These are phyloP conservation scores for Aegithalos caudatus DNA, from an alignment of 2,113 vertebrate species.

Conservation along the genomic window DNA sequence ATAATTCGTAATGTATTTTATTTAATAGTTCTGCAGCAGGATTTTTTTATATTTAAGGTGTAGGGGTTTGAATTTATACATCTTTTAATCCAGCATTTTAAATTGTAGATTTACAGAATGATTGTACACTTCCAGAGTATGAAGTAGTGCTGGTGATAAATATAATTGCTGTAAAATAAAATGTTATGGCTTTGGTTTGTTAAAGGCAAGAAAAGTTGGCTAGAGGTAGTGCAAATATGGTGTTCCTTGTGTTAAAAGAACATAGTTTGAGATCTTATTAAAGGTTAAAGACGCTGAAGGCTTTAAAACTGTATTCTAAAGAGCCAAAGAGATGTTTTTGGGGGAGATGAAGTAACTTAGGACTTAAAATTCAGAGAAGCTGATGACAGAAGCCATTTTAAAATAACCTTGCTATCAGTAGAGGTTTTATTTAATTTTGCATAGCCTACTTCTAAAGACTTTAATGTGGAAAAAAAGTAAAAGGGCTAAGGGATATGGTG, in stretches of 20 bases:
- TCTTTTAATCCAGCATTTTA: background rate
- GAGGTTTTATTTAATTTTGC: conserved; percentile 39
- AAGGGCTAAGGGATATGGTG: background rate
- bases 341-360: conserved; percentile 42
- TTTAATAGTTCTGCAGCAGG: background rate
- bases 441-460: background rate
- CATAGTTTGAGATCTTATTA: conserved; percentile 9
- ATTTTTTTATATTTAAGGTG: background rate
- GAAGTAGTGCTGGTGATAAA: background rate
- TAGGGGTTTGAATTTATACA: background rate
- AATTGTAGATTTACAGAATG: background rate
- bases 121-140: background rate
- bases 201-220: background rate
- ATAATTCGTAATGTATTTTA: background rate
- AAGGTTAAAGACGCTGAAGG: conserved; percentile 44
- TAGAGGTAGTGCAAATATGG: background rate
- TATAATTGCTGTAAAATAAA: background rate
- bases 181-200: background rate
- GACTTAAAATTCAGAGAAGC: conserved; percentile 60
- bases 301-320: conserved; percentile 30
- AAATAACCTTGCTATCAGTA: conserved; percentile 27
- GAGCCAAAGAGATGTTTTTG: background rate
- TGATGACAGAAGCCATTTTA: conserved; percentile 70
- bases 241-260: background rate
- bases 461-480: background rate